Conservation (phyloP, 2,888 invertebrate genomes). For the Catotricha subobsoleta region DNA sequence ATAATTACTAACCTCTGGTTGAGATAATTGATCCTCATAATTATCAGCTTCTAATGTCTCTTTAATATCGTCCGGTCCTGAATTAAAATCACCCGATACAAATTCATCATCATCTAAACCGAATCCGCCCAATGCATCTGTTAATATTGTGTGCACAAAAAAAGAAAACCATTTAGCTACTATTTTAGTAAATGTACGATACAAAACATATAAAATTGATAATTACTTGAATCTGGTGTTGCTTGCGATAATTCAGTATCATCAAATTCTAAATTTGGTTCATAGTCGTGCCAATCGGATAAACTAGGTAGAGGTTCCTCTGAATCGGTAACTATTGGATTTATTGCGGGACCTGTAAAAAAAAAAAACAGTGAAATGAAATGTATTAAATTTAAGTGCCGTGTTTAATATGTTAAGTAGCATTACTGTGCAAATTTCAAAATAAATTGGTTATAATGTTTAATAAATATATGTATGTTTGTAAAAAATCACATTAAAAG, state of each 20-base stretch:
- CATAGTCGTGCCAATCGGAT: conserved; percentile 83
- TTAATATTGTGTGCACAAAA: too few relatives aligned
- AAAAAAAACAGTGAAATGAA: too few relatives aligned
- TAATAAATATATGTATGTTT: too few relatives aligned
- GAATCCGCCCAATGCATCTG: conserved; percentile 18
- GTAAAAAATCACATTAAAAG: too few relatives aligned
- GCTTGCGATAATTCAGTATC: conserved; percentile 60
- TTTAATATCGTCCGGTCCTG: conserved; percentile 14
- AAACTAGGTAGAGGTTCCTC: conserved; percentile 74
- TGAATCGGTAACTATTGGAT: conserved; percentile 31
- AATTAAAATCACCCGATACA: conserved; percentile 19
- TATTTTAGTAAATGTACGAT: conserved; percentile 1
- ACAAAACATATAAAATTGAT: conserved; percentile 2
- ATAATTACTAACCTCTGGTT: conserved; percentile 16
- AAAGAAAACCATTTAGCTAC: too few relatives aligned
- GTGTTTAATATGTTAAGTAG: too few relatives aligned
- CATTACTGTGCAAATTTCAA: too few relatives aligned
- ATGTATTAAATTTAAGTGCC: too few relatives aligned
- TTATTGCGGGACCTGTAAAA: conserved; percentile 24
- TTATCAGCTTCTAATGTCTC: conserved; percentile 12
- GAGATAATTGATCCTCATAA: conserved; percentile 21
- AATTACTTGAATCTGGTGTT: conserved; percentile 6
- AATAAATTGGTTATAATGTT: too few relatives aligned
- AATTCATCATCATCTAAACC: not conserved
- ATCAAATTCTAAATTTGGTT: conserved; percentile 91